Evolutionary conservation across 2,797 vertebrate genomes (phyloP).

Genomic region (Thunnus albacares): DNA sequence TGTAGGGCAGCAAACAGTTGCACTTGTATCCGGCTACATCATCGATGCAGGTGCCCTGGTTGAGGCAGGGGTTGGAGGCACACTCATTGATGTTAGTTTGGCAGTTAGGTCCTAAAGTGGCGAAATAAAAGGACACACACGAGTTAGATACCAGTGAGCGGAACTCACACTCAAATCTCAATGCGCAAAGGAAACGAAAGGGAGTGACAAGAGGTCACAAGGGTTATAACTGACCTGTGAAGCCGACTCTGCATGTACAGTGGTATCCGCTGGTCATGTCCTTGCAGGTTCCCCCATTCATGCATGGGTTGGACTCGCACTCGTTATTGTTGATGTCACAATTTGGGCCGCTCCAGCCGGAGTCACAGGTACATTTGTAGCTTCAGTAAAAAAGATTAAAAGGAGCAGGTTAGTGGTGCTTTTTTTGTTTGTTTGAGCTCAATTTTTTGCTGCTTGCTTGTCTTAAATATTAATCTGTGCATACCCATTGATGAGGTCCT

Average conservation of each 20-base stretch:
- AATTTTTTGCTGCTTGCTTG: neutral
- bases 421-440: neutral
- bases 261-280: slow-evolving; percentile 98
- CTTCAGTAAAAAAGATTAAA: slow-evolving; percentile 48
- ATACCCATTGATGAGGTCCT: slow-evolving; percentile 94
- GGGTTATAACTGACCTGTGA: slow-evolving; percentile 89
- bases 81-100: slow-evolving; percentile 99
- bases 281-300: slow-evolving; percentile 95
- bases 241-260: slow-evolving; percentile 94
- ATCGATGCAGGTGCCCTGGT: slow-evolving; percentile 97
- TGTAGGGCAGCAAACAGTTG: slow-evolving; percentile 95
- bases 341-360: slow-evolving; percentile 95
- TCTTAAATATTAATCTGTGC: slow-evolving; percentile 30
- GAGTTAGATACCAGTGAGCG: slow-evolving; percentile 45
- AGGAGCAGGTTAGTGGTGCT: slow-evolving; percentile 16
- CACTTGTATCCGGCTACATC: slow-evolving; percentile 97
- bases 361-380: slow-evolving; percentile 92
- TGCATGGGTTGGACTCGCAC: slow-evolving; percentile 96
- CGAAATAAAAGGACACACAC: slow-evolving; percentile 65
- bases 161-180: slow-evolving; percentile 14
- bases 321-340: slow-evolving; percentile 97
- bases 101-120: slow-evolving; percentile 93
- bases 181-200: neutral
- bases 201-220: neutral
- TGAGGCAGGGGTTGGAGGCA: slow-evolving; percentile 97